Evolutionary conservation across 2,888 invertebrate species (phyloP).

Genomic region (Gymnosoma rotundatum): DNA sequence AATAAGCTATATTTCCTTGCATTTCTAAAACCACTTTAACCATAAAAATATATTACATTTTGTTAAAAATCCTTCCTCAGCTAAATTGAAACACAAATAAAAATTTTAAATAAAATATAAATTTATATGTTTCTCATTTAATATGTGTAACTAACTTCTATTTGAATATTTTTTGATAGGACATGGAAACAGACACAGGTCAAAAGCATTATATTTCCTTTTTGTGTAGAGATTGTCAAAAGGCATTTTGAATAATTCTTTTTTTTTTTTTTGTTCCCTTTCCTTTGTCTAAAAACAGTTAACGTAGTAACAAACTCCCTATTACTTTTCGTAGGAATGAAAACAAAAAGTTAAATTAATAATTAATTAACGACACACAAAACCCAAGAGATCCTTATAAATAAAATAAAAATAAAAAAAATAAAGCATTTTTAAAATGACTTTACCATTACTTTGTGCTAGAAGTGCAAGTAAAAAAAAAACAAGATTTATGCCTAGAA

Average conservation of each 20-base stretch:
- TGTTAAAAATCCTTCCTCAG: no score
- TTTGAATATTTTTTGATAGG: neutral
- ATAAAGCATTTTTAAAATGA: slow-evolving; percentile 13
- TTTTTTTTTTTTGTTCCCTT: neutral
- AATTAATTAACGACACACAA: slow-evolving; percentile 69
- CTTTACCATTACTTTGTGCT: neutral
- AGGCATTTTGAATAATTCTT: slow-evolving; percentile 2
- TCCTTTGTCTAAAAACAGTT: slow-evolving; percentile 25
- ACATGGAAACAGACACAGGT: neutral
- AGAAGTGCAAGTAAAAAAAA: slow-evolving; percentile 19
- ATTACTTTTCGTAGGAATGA: slow-evolving; percentile 18
- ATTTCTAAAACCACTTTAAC: no score
- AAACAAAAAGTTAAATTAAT: slow-evolving; percentile 67
- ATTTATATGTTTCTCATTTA: neutral
- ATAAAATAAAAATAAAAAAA: slow-evolving; percentile 27
- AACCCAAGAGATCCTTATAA: slow-evolving; percentile 65
- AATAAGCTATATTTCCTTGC: no score
- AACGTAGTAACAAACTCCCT: slow-evolving; percentile 42
- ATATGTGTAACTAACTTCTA: no score
- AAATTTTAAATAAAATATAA: neutral
- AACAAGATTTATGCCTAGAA: slow-evolving; percentile 56
- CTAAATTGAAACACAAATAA: no score
- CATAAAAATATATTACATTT: no score
- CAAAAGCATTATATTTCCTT: slow-evolving; percentile 43
- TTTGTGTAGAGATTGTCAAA: slow-evolving; percentile 6